Evolutionary conservation across 1,140 invertebrate species (phyloP), one percentile per base, ranked within the genome.

Genomic region (Aphelinus certus): DNA sequence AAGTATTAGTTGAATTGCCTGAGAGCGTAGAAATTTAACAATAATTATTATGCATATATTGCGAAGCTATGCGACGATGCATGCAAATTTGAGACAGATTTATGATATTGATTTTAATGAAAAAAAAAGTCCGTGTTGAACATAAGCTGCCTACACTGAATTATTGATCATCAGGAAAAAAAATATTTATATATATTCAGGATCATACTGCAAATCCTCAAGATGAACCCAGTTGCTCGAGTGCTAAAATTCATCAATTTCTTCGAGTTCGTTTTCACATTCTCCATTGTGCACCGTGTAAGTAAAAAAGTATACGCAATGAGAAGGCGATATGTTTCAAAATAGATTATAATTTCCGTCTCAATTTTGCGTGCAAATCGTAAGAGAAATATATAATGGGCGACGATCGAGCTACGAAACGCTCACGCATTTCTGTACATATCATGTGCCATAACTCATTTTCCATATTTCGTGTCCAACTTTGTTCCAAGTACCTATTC

Each of bases 361-460:
- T 66, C 49, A 56, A 66, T 42, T 42, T 71, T 75, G 55, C 48
- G 47, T 47, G 49, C 64, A 42, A 47, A 67, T 60, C 55, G 26
- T 56, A 42, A 62, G 51, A 76, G 56, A 74, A 74, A 49, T 71
- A 64, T 73, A 67, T 58, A 60, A 76, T 63, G 64, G 72, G 56
- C 26, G 64, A 72, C 7, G n/a, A 65, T 73, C 51, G 77, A 82
- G 78, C 77, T 73, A 76, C 71, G 63, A 80, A 73, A 81, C 73
- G 73, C 78, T 85, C 81, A 70, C 79, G 82, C 81, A 80, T 83
- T 86, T 81, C 81, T 87, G 86, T 87, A 87, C 85, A 87, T 87
- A 88, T 86, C 84, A 87, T 88, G 86, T 87, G 84, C 86, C 87
- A 87, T 87, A 87, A 86, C 82, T 87, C 83, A 85, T 88, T 87